Conservation (phyloP, 2,888 invertebrate species). For the Dolichomitus sp. region DNA sequence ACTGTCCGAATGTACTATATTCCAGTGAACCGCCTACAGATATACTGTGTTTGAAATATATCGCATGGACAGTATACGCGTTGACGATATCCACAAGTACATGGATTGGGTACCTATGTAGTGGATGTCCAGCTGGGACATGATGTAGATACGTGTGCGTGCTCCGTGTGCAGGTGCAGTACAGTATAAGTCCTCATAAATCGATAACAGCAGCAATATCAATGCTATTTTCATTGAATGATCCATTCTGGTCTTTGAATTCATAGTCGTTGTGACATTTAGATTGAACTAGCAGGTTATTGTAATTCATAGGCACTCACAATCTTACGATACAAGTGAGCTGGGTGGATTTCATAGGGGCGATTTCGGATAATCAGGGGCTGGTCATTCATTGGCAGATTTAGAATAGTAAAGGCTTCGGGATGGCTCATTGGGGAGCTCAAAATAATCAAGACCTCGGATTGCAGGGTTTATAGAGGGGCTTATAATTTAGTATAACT, state of each 20-base stretch:
- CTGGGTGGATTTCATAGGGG: no score
- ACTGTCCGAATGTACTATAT: conserved; percentile 51
- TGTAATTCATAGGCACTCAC: no score
- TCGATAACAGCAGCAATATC: not conserved
- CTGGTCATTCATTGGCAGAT: no score
- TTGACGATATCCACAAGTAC: conserved; percentile 32
- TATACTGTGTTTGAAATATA: conserved; percentile 11
- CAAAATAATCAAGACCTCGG: no score
- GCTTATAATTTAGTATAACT: no score
- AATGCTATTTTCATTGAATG: not conserved
- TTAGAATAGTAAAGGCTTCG: no score
- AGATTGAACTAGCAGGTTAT: not conserved
- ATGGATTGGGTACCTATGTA: conserved; percentile 24
- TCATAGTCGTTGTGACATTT: not conserved
- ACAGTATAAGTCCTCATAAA: conserved; percentile 10
- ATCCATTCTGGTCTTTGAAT: not conserved
- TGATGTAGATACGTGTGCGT: conserved; percentile 24
- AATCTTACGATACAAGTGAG: no score
- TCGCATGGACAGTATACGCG: not conserved
- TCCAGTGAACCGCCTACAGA: conserved; percentile 41
- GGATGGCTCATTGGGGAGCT: no score
- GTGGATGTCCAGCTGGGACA: conserved; percentile 26
- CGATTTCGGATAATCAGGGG: no score
- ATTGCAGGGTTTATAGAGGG: no score
- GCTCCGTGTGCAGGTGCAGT: not conserved